Evolutionary conservation across 2,888 invertebrate genomes (phyloP).

Genomic region (Polyommatus iphigenia): DNA sequence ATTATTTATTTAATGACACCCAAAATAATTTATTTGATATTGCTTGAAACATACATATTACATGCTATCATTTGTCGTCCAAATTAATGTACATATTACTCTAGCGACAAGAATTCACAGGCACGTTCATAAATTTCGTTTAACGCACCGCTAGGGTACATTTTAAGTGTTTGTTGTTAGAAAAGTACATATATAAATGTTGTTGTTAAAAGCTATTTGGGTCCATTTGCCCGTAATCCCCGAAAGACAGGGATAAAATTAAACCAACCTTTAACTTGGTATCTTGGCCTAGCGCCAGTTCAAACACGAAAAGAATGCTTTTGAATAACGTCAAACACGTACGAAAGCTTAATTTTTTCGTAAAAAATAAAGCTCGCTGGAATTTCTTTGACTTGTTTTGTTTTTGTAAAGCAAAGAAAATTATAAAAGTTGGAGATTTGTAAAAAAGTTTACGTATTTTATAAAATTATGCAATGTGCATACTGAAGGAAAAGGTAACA

Average conservation of each 20-base stretch:
- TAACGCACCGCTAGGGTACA: constrained; percentile 10
- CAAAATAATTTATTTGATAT: not conserved
- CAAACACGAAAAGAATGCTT: constrained; percentile 23
- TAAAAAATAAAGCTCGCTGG: constrained; percentile 3
- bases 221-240: constrained; percentile 22
- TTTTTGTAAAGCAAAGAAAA: not conserved
- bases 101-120: not conserved
- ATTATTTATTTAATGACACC: not conserved
- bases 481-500: too few relatives aligned
- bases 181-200: constrained; percentile 26
- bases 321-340: constrained; percentile 24
- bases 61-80: not conserved
- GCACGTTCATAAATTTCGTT: constrained; percentile 6
- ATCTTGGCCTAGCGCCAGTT: constrained; percentile 21
- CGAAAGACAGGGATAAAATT: constrained; percentile 26
- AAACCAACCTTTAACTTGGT: constrained; percentile 26
- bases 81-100: constrained; percentile 13
- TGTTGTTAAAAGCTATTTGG: constrained; percentile 24
- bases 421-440: not conserved
- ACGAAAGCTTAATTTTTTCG: not conserved
- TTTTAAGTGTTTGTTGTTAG: constrained; percentile 22
- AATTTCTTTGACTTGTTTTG: not conserved
- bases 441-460: not conserved
- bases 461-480: not conserved
- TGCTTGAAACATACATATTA: not conserved